Evolutionary conservation across 2,888 invertebrate species (phyloP).

Genomic region (Gisinianus flammeolus): DNA sequence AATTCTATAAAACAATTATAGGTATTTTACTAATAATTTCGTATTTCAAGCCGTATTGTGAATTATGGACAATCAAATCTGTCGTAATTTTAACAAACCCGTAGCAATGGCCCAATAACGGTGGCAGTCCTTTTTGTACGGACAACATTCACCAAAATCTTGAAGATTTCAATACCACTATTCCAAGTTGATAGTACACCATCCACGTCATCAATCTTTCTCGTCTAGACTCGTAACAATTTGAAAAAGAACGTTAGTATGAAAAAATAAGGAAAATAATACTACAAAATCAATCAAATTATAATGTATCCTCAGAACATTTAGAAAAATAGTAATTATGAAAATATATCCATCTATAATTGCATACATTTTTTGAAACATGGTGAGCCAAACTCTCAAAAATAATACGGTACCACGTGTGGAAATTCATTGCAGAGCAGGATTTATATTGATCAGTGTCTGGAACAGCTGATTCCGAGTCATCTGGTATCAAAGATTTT

Average conservation of each 20-base stretch:
- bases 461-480: neutral
- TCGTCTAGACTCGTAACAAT: neutral
- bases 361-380: slow-evolving; percentile 22
- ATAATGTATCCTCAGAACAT: neutral
- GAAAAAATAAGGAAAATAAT: neutral
- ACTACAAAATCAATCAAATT: neutral
- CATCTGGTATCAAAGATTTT: slow-evolving; percentile 23
- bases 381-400: slow-evolving; percentile 20
- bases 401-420: slow-evolving; percentile 30
- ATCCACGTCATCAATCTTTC: slow-evolving; percentile 19
- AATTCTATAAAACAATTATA: slow-evolving; percentile 11
- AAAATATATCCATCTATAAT: neutral
- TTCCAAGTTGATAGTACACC: slow-evolving; percentile 4
- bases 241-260: neutral
- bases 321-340: neutral
- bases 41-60: neutral
- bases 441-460: slow-evolving; percentile 20
- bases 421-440: slow-evolving; percentile 31
- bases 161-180: slow-evolving; percentile 20
- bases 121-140: slow-evolving; percentile 18
- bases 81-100: no score
- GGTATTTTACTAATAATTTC: no score
- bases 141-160: slow-evolving; percentile 24
- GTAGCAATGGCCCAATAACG: slow-evolving; percentile 25
- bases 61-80: neutral